phyloP scores from a whole-genome alignment of 2,888 invertebrate species.

The Agrochola macilenta region DNA sequence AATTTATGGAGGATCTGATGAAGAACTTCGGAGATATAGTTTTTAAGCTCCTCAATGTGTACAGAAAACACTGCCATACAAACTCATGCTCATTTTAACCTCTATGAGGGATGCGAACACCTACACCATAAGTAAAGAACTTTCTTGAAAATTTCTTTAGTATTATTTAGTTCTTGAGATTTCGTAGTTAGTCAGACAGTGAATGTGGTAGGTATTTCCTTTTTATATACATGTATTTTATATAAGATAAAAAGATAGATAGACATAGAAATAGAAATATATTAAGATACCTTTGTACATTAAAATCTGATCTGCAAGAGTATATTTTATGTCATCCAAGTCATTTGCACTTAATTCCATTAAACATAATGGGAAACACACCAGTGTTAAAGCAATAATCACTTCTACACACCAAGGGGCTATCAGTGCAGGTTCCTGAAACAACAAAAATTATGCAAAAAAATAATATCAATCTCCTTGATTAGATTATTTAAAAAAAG shows the following conservation, averaged over 20 bases:
- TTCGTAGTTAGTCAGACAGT: no score
- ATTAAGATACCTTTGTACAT: conserved; percentile 13
- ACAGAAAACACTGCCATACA: no score
- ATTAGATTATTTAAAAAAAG: background rate
- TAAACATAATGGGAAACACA: conserved; percentile 8
- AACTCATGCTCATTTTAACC: no score
- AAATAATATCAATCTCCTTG: background rate
- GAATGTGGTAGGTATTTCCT: no score
- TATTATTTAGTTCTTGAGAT: no score
- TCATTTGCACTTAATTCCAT: conserved; percentile 13
- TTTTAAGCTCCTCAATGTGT: no score
- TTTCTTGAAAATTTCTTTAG: no score
- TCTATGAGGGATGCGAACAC: no score
- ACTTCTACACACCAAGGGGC: background rate
- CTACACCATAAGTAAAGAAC: no score
- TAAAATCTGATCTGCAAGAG: conserved; percentile 6
- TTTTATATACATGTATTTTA: no score
- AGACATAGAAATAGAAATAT: background rate
- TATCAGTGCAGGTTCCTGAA: background rate
- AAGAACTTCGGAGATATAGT: no score
- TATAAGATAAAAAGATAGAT: background rate
- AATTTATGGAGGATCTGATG: no score
- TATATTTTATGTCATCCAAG: conserved; percentile 3
- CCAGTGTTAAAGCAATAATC: background rate
- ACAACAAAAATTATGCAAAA: background rate